Evolutionary conservation across 2,797 vertebrate species (phyloP).

Genomic region (Enteromius thamalakanensis): DNA sequence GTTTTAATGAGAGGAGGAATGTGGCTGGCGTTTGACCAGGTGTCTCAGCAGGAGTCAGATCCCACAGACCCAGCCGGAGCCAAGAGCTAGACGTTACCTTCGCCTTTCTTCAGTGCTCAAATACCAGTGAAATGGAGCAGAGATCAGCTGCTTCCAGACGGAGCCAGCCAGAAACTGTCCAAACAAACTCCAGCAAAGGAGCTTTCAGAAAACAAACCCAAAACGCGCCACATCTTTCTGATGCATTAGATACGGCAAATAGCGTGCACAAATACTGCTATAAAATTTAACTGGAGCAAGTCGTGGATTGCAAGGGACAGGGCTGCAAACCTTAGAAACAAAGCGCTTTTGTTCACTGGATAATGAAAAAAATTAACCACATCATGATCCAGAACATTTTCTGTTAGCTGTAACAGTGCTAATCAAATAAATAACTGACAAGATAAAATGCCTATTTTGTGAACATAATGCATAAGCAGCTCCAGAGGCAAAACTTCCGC

Average conservation of each 20-base stretch:
- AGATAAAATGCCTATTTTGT: not conserved
- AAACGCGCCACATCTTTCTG: constrained; percentile 7
- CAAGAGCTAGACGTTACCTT: constrained; percentile 44
- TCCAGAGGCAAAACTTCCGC: not conserved
- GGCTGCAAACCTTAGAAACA: not conserved
- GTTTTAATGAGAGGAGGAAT: constrained; percentile 40
- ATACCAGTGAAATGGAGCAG: constrained; percentile 52
- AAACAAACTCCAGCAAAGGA: constrained; percentile 49
- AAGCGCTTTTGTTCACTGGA: not conserved
- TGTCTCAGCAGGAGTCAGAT: constrained; percentile 44
- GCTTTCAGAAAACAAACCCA: constrained; percentile 51
- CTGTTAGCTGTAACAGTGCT: not conserved
- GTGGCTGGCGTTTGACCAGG: constrained; percentile 16
- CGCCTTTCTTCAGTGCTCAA: constrained; percentile 46
- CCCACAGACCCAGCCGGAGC: constrained; percentile 12
- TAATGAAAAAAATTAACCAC: not conserved
- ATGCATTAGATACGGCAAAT: not conserved
- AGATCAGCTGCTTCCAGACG: constrained; percentile 42
- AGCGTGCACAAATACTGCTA: too few species aligned
- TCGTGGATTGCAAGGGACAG: not conserved
- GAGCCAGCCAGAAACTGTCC: constrained; percentile 47
- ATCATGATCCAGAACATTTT: not conserved
- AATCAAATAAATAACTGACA: not conserved
- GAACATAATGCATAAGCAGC: not conserved
- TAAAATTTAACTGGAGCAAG: not conserved